phyloP scores from a whole-genome alignment of 1,140 invertebrate species.

The Triops longicaudatus region DNA sequence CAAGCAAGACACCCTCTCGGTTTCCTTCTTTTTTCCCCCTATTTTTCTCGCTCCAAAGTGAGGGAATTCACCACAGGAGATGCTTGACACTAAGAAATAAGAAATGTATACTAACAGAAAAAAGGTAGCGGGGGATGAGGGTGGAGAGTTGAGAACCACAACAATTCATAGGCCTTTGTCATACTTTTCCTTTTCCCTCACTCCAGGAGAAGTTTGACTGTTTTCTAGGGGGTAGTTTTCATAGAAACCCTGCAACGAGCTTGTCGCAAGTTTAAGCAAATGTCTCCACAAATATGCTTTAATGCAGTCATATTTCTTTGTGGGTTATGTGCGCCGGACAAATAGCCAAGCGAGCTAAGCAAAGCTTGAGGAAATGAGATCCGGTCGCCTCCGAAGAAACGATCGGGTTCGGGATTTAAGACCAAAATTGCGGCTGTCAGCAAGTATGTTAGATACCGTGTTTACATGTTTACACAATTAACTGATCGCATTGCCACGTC shows the following conservation, averaged over 20 bases:
- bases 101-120: neutral
- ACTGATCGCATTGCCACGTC: neutral
- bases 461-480: neutral
- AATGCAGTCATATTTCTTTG: neutral
- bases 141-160: neutral
- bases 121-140: too few species aligned
- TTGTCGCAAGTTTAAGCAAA: neutral
- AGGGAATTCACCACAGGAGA: constrained; percentile 14
- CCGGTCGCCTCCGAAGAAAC: neutral
- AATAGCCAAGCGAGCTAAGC: neutral
- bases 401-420: neutral
- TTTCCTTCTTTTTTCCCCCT: neutral
- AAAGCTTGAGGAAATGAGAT: constrained; percentile 2
- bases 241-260: neutral
- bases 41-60: neutral
- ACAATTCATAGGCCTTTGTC: neutral
- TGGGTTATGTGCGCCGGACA: neutral
- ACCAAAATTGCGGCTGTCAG: neutral
- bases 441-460: neutral
- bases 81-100: neutral
- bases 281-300: neutral
- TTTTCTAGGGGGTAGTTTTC: neutral
- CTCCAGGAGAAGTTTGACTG: neutral
- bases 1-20: neutral
- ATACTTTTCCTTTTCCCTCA: neutral